Conservation (phyloP, 37 sponge, comb jelly and placozoan genomes). For the Cladorhizidae sp. region DNA sequence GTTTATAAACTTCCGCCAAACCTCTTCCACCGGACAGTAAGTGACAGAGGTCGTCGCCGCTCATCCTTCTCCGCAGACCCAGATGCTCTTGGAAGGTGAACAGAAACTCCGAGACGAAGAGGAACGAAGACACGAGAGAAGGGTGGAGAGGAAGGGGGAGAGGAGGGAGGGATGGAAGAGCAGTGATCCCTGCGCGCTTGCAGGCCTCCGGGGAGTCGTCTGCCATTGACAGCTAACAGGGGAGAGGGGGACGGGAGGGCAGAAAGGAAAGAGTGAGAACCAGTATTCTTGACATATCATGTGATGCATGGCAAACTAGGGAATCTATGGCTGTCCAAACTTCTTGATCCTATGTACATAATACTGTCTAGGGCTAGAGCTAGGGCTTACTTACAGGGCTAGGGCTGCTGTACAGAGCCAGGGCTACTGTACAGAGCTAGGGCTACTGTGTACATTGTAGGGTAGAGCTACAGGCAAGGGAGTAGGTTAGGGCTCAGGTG, state of each 20-base stretch:
- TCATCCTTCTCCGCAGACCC: background rate
- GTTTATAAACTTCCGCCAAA: slow-evolving; percentile 6
- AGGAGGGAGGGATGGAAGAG: slow-evolving; percentile 29
- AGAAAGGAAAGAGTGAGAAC: too few species aligned
- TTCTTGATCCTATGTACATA: too few species aligned
- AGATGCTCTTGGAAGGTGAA: slow-evolving; percentile 11
- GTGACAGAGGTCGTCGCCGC: background rate
- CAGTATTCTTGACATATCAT: too few species aligned
- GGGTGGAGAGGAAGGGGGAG: background rate
- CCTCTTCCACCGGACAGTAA: slow-evolving; percentile 11
- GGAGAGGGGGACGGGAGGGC: background rate
- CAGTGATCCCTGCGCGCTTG: slow-evolving; percentile 5
- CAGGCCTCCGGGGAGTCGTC: slow-evolving; percentile 28
- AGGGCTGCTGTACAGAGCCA: background rate
- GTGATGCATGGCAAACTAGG: too few species aligned
- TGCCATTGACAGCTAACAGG: background rate
- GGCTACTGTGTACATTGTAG: too few species aligned
- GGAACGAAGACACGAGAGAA: background rate
- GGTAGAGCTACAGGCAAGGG: too few species aligned
- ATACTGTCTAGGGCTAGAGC: too few species aligned
- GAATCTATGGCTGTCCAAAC: too few species aligned
- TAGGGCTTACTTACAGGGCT: too few species aligned
- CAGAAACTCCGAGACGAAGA: slow-evolving; percentile 42
- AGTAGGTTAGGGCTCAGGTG: too few species aligned
- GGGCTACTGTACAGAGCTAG: too few species aligned